These are phyloP conservation scores for Atopsyche davidsoni DNA, from an alignment of 1,140 invertebrate species.

Conservation along the genomic window DNA sequence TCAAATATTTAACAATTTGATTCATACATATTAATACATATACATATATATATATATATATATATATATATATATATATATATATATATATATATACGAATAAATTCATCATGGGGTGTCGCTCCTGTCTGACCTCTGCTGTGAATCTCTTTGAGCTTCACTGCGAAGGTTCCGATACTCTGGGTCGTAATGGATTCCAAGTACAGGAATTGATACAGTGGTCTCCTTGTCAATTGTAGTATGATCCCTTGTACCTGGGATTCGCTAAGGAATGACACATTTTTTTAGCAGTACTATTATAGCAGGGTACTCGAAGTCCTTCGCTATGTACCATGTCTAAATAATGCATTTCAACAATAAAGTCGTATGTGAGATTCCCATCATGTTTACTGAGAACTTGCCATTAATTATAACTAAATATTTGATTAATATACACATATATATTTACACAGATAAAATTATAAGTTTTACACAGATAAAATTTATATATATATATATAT, in stretches of 20 bases:
- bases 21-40: too few relatives aligned
- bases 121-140: slow-evolving; percentile 25
- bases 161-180: slow-evolving; percentile 44
- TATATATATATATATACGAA: too few relatives aligned
- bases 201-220: slow-evolving; percentile 52
- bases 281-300: slow-evolving; percentile 32
- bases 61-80: too few relatives aligned
- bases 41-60: too few relatives aligned
- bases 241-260: slow-evolving; percentile 45
- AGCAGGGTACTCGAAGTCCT: slow-evolving; percentile 37
- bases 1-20: too few relatives aligned
- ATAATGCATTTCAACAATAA: slow-evolving; percentile 38
- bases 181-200: slow-evolving; percentile 54
- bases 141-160: slow-evolving; percentile 58
- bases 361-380: slow-evolving; percentile 39
- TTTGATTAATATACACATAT: too few relatives aligned
- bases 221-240: slow-evolving; percentile 47
- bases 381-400: slow-evolving; percentile 35
- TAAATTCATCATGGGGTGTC: slow-evolving; percentile 38
- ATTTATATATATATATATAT: too few relatives aligned
- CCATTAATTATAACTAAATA: too few relatives aligned
- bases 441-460: too few relatives aligned
- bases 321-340: slow-evolving; percentile 34
- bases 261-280: slow-evolving; percentile 35
- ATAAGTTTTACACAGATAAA: too few relatives aligned